A percentile compares a stretch with the other conserved stretches of the same genome.
These are phyloP conservation scores for Atopsyche davidsoni DNA, from an alignment of 1,140 invertebrate genomes.

Conservation along the genomic window DNA sequence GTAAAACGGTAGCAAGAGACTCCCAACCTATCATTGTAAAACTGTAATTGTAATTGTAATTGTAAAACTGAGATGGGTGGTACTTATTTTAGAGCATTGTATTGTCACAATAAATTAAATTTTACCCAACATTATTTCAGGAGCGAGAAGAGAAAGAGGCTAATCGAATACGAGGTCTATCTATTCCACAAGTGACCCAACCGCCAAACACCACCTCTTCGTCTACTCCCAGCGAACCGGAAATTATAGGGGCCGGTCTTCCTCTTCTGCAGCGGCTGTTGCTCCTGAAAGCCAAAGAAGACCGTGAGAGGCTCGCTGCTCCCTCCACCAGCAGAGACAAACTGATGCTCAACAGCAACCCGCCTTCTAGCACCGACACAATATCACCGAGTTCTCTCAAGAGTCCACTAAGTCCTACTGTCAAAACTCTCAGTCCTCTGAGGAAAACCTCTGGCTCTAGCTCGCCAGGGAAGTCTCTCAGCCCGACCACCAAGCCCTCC, in stretches of 20 bases:
- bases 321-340: slow-evolving; percentile 25
- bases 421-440: slow-evolving; percentile 44
- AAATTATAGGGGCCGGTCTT: slow-evolving; percentile 63
- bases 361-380: slow-evolving; percentile 45
- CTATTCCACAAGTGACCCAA: slow-evolving; percentile 41
- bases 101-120: no score
- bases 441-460: slow-evolving; percentile 45
- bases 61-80: no score
- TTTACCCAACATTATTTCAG: no score
- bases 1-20: no score
- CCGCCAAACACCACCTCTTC: slow-evolving; percentile 41
- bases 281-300: slow-evolving; percentile 73
- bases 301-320: slow-evolving; percentile 48
- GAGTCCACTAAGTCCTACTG: slow-evolving; percentile 46
- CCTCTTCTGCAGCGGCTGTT: slow-evolving; percentile 73
- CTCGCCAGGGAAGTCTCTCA: slow-evolving; percentile 44
- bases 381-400: slow-evolving; percentile 46
- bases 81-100: no score
- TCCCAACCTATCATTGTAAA: no score
- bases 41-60: no score
- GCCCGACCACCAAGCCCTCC: slow-evolving; percentile 43
- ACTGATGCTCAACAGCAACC: slow-evolving; percentile 35
- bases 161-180: slow-evolving; percentile 40
- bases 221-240: slow-evolving; percentile 45
- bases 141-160: slow-evolving; percentile 56